These are phyloP conservation scores for Gymnoscopelus braueri DNA, from an alignment of 2,797 vertebrate genomes.

Conservation along the genomic window DNA sequence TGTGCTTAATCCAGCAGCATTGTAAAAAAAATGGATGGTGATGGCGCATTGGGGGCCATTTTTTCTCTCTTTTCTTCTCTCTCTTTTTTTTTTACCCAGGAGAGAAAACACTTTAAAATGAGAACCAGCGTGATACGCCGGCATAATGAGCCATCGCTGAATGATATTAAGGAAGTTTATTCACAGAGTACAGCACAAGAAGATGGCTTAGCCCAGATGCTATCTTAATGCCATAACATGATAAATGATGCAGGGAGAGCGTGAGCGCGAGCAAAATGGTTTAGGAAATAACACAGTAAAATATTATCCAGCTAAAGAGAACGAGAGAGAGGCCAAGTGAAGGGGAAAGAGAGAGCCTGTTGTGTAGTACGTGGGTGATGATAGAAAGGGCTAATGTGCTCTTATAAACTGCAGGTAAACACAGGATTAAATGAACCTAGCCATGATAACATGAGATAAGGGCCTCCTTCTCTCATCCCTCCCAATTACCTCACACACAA, in stretches of 20 bases:
- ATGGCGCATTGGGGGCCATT: slow-evolving; percentile 21
- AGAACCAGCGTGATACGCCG: slow-evolving; percentile 57
- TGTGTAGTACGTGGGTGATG: not conserved
- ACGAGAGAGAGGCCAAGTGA: not conserved
- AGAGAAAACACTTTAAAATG: slow-evolving; percentile 72
- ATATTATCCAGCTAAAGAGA: slow-evolving; percentile 42
- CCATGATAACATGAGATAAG: not conserved
- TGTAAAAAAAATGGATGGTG: slow-evolving; percentile 41
- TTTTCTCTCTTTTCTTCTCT: no score
- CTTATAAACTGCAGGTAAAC: slow-evolving; percentile 37
- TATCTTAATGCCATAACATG: slow-evolving; percentile 75
- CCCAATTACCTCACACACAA: slow-evolving; percentile 49
- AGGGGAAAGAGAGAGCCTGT: slow-evolving; percentile 14
- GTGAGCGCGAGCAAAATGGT: slow-evolving; percentile 47
- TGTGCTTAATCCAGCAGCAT: slow-evolving; percentile 64
- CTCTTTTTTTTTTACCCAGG: slow-evolving; percentile 42
- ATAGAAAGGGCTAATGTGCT: slow-evolving; percentile 29
- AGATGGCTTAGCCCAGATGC: slow-evolving; percentile 68
- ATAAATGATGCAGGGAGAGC: slow-evolving; percentile 70
- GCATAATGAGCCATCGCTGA: slow-evolving; percentile 75
- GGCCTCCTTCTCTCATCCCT: slow-evolving; percentile 45
- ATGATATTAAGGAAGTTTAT: slow-evolving; percentile 76
- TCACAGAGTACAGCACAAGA: slow-evolving; percentile 56
- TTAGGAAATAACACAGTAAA: slow-evolving; percentile 45
- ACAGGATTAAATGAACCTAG: slow-evolving; percentile 31